These are phyloP conservation scores for Brachypodius melanocephalos DNA, from an alignment of 2,113 vertebrate species.

Conservation along the genomic window DNA sequence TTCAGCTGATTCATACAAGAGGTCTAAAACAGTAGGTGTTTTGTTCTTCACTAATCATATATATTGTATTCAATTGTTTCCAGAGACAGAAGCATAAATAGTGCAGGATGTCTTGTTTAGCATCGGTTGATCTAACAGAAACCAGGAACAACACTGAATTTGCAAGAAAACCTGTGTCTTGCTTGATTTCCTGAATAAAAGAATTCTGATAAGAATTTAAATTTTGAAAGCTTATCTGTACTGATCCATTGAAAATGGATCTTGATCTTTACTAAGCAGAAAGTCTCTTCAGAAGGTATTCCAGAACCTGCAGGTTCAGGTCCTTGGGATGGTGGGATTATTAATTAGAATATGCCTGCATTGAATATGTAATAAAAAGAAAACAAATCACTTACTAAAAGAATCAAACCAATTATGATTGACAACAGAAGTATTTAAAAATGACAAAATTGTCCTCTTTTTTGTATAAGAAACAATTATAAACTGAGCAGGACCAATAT, in stretches of 20 bases:
- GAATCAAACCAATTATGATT: rapidly evolving
- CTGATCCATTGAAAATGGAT: not conserved
- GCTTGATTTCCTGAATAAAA: not conserved
- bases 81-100: not conserved
- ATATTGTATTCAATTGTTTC: not conserved
- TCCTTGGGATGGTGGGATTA: not conserved
- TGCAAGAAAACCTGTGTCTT: not conserved
- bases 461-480: not conserved
- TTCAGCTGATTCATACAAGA: not conserved
- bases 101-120: not conserved
- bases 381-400: not conserved
- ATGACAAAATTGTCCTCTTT: not conserved
- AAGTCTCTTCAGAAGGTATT: not conserved
- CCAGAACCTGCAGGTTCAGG: not conserved
- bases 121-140: not conserved
- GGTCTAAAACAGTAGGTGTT: not conserved
- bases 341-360: not conserved
- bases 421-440: not conserved
- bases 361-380: not conserved
- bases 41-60: not conserved
- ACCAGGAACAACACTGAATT: not conserved
- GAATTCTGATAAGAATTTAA: not conserved
- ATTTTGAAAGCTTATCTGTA: not conserved
- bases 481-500: not conserved
- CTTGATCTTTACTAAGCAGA: not conserved